Conservation (phyloP, 2,113 vertebrate genomes). For the Phyllostomus discolor region DNA sequence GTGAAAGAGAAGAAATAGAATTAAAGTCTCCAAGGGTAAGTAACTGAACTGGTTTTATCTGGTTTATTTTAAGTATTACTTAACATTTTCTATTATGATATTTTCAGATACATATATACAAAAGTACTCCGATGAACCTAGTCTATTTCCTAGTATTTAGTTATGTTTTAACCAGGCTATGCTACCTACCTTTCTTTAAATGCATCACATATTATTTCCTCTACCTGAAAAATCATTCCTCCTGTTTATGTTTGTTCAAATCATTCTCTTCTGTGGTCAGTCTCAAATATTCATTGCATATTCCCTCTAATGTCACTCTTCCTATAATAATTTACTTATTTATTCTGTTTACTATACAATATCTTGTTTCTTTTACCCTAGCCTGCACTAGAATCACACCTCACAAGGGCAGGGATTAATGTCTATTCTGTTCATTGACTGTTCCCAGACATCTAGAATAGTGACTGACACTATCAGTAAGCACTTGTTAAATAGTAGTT, state of each 20-base stretch:
- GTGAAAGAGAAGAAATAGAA: constrained; percentile 85
- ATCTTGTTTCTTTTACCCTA: neutral
- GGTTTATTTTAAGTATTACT: neutral
- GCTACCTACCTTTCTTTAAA: neutral
- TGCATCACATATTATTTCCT: neutral
- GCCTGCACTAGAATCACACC: neutral
- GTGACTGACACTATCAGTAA: neutral
- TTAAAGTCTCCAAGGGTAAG: constrained; percentile 89
- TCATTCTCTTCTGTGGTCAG: neutral
- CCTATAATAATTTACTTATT: neutral
- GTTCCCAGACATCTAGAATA: neutral
- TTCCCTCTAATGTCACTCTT: neutral
- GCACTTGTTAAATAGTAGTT: neutral
- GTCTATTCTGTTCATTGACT: neutral
- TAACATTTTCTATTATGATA: neutral
- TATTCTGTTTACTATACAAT: neutral
- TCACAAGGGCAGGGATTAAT: neutral
- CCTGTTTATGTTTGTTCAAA: neutral
- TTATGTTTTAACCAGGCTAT: neutral
- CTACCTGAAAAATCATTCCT: neutral
- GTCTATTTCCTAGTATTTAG: neutral
- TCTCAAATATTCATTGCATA: neutral
- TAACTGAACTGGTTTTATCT: neutral
- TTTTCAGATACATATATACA: neutral
- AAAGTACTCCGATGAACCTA: neutral